Base-by-base conservation (phyloP, 2,888 invertebrate genomes). In the Eretmocerus hayati region DNA sequence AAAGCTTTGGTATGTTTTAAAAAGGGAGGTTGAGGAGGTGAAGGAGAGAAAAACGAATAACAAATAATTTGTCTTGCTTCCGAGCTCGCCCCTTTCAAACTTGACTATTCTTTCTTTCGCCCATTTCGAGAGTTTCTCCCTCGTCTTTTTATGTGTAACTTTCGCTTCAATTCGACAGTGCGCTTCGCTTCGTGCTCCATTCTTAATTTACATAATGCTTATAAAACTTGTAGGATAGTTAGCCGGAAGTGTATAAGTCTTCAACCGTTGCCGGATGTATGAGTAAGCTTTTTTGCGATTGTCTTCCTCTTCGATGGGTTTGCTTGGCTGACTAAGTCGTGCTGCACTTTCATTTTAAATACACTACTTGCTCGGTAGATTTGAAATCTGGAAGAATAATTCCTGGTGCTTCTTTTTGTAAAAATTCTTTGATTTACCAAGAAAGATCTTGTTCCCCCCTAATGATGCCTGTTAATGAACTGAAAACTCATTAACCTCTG, bases 281-380 rank as follows among this genome's bases (percentile, higher is more conserved):
- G 48, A 46, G 49, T 53, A 49, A 42, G 38, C 52, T 49, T 46
- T n/a, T 53, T 49, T 43, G 40, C 49, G 46, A 53, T 53, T 49
- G 49, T 53, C 49, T 49, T 53, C 49, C 49, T 53, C 49, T 53
- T 49, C 49, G 49, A 53, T 53, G 46, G 49, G 52, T 49, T 49
- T 5, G 9, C 37, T 19, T 4, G 3, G 36, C 16, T n/a, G n/a
- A n/a, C n/a, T n/a, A n/a, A n/a, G n/a, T n/a, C n/a, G n/a, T n/a
- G n/a, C n/a, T n/a, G n/a, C n/a, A n/a, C n/a, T n/a, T n/a, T n/a
- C n/a, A n/a, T n/a, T n/a, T n/a, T n/a, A n/a, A n/a, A n/a, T n/a
- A n/a, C n/a, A n/a, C n/a, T n/a, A n/a, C n/a, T n/a, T n/a, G n/a
- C n/a, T n/a, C n/a, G n/a, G n/a, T n/a, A n/a, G n/a, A n/a, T n/a